Evolutionary conservation across 2,888 invertebrate genomes (phyloP).

Genomic region (Spicauda simplicius): DNA sequence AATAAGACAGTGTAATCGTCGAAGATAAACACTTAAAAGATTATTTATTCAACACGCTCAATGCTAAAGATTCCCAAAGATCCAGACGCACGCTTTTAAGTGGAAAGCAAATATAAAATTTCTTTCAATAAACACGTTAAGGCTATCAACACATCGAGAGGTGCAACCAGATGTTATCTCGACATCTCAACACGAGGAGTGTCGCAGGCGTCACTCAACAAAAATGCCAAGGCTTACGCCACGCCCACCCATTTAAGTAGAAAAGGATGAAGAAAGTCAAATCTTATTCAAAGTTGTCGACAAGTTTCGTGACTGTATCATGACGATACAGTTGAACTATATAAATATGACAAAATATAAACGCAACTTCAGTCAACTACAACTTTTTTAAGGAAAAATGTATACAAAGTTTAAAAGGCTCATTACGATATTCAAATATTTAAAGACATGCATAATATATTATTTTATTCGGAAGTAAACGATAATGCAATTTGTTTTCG

Average conservation of each 20-base stretch:
- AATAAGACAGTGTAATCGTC: too few relatives aligned
- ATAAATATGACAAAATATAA: too few relatives aligned
- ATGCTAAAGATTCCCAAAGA: background rate
- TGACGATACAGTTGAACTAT: background rate
- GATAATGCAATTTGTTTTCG: too few relatives aligned
- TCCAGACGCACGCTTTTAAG: background rate
- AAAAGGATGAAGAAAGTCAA: slow-evolving; percentile 25
- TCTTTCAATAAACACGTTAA: slow-evolving; percentile 15
- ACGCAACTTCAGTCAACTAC: too few relatives aligned
- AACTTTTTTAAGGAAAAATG: too few relatives aligned
- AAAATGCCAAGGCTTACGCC: slow-evolving; percentile 40
- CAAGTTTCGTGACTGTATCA: slow-evolving; percentile 13
- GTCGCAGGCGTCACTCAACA: slow-evolving; percentile 33
- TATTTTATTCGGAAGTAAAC: too few relatives aligned
- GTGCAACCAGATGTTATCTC: background rate
- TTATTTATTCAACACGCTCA: too few relatives aligned
- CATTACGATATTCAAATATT: too few relatives aligned
- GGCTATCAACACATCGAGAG: slow-evolving; percentile 13
- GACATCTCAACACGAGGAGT: slow-evolving; percentile 10
- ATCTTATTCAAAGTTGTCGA: slow-evolving; percentile 10
- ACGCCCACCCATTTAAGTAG: slow-evolving; percentile 32
- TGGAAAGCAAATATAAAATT: slow-evolving; percentile 2
- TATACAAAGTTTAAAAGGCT: too few relatives aligned
- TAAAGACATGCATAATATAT: too few relatives aligned
- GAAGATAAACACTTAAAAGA: too few relatives aligned